Evolutionary conservation across 2,797 vertebrate genomes (phyloP).

Genomic region (Rhinophrynus dorsalis): DNA sequence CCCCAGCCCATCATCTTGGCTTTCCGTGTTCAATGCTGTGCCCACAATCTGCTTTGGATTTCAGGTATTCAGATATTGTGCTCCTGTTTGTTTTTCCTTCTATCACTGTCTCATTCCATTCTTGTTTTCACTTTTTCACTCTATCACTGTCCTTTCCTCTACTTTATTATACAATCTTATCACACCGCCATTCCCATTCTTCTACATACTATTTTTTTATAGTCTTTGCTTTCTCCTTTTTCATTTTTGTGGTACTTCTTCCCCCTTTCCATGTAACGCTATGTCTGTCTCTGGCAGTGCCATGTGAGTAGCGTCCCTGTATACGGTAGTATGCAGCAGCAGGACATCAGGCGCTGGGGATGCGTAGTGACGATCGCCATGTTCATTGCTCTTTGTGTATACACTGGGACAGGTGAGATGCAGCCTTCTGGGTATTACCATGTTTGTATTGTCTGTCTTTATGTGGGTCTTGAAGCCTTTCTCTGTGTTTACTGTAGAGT

Average conservation of each 20-base stretch:
- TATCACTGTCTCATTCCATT: neutral
- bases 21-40: slow-evolving; percentile 92
- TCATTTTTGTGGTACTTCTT: neutral
- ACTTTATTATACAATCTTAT: too few species aligned
- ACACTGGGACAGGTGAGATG: slow-evolving; percentile 88
- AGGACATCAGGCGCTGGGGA: slow-evolving; percentile 85
- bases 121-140: too few species aligned
- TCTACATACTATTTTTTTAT: too few species aligned
- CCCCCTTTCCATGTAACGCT: slow-evolving; percentile 1
- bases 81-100: too few species aligned
- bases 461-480: neutral
- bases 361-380: slow-evolving; percentile 85
- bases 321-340: slow-evolving; percentile 92
- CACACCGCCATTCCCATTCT: too few species aligned
- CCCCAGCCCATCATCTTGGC: slow-evolving; percentile 87
- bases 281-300: slow-evolving; percentile 70
- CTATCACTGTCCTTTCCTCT: too few species aligned
- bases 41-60: slow-evolving; percentile 98
- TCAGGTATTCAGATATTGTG: slow-evolving; percentile 74
- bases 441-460: neutral
- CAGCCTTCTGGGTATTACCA: too few species aligned
- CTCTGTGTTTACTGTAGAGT: too few species aligned
- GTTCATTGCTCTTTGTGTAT: slow-evolving; percentile 93
- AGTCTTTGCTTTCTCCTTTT: neutral
- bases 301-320: slow-evolving; percentile 95